A percentile compares a stretch with the other conserved stretches of the same genome.
Conservation (phyloP, 1,140 invertebrate genomes). For the Drosophila serrata region DNA sequence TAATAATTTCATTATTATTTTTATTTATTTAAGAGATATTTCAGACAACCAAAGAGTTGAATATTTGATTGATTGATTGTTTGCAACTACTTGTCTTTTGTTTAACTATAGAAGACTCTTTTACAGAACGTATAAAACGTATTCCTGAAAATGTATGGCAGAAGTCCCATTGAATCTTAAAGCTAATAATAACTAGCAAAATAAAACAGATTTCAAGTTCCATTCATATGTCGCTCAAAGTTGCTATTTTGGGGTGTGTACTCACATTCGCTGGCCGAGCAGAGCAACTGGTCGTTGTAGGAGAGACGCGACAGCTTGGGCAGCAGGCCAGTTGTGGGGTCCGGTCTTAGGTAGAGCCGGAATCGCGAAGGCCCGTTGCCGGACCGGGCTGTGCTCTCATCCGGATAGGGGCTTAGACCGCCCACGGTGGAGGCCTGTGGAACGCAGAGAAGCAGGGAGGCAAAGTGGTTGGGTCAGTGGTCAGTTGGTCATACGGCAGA, state of each 20-base stretch:
- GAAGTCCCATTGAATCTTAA: not conserved
- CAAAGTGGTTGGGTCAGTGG: slow-evolving; percentile 12
- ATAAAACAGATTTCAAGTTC: not conserved
- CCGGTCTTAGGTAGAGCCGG: slow-evolving; percentile 39
- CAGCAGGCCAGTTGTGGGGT: slow-evolving; percentile 12
- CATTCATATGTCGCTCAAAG: not conserved
- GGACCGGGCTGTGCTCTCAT: slow-evolving; percentile 16
- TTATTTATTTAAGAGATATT: not conserved
- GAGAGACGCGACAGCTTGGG: slow-evolving; percentile 54
- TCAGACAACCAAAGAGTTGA: not conserved
- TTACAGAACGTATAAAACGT: no score
- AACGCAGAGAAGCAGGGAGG: slow-evolving; percentile 4
- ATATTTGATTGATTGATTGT: not conserved
- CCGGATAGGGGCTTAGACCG: slow-evolving; percentile 51
- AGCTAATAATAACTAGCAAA: not conserved
- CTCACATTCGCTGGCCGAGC: slow-evolving; percentile 59
- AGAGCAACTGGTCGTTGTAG: slow-evolving; percentile 43
- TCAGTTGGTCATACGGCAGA: not conserved
- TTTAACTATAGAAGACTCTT: not conserved
- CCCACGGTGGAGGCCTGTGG: slow-evolving; percentile 46
- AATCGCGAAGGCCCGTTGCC: slow-evolving; percentile 20
- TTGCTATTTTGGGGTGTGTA: slow-evolving; percentile 7
- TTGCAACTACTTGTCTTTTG: not conserved
- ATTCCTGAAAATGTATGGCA: not conserved
- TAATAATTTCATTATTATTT: not conserved